Base-by-base conservation (phyloP, 2,113 vertebrate species). In the Oplegnathus fasciatus region DNA sequence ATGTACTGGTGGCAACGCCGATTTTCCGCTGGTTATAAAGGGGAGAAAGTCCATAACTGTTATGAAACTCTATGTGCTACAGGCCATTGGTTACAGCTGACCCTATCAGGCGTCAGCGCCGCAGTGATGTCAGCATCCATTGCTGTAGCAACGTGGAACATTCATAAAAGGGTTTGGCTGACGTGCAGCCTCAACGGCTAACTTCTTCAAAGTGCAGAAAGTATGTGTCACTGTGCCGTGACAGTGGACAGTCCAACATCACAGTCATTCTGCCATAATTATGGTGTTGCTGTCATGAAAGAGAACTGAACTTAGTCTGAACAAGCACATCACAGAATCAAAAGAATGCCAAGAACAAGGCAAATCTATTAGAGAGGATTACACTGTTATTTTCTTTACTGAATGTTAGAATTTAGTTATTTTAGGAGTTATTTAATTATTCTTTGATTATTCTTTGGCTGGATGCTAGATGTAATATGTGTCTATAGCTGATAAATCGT, bases 171-270 rank as follows among this genome's bases (percentile, higher is more conserved):
- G 13, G 54, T 11, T 32, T 89, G 84, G 89, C 65, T 72, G 60
- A 34, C 4, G 40, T 70, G 42, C 28, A 26, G 75, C 54, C 32
- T 57, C 30, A 7, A 73, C 7, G 73, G 62, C 64, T 22, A 50
- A 50, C 87, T 71, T 58, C 66, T 77, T 86, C 68, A 85, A 75
- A 83, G 82, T 20, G 24, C 62, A 88, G 80, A 82, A 79, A 84
- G 55, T 77, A n/a, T 86, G 80, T 60, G 80, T 89, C 88, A 84
- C 73, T 62, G 78, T 46, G 46, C 42, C 20, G 17, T 72, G 80
- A 75, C 70, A 67, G 54, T 26, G 50, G 70, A 82, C 65, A 17
- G 54, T 82, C 52, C 55, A 60, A 13, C 28, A 26, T 55, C 22
- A 61, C 26, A 46, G 32, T 26, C 54, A 48, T 18, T 9, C 30